These are phyloP conservation scores for Bedellia somnulentella DNA, from an alignment of 2,888 invertebrate genomes.

Conservation along the genomic window DNA sequence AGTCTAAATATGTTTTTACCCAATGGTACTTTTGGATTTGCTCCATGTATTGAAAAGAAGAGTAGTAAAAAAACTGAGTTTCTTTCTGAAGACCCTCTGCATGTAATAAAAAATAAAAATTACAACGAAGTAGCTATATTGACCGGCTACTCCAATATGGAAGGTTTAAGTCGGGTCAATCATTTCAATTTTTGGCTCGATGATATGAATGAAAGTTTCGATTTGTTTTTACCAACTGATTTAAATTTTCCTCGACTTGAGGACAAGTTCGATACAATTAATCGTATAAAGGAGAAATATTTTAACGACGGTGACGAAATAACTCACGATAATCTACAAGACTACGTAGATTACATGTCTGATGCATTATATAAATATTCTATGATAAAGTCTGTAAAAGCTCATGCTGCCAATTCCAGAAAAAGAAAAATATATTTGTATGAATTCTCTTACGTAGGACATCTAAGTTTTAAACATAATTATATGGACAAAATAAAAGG, in stretches of 20 bases:
- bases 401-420: slow-evolving; percentile 22
- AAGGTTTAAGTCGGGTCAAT: slow-evolving; percentile 36
- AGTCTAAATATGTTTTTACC: slow-evolving; percentile 35
- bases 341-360: slow-evolving; percentile 39
- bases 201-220: slow-evolving; percentile 39
- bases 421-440: slow-evolving; percentile 30
- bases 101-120: slow-evolving; percentile 25
- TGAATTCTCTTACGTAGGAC: slow-evolving; percentile 39
- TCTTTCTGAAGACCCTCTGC: slow-evolving; percentile 36
- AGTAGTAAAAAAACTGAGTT: slow-evolving; percentile 25
- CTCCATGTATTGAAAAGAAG: slow-evolving; percentile 38
- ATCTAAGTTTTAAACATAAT: slow-evolving; percentile 28
- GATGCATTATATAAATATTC: slow-evolving; percentile 45
- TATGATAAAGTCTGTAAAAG: slow-evolving; percentile 34
- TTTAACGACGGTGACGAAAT: slow-evolving; percentile 28
- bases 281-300: slow-evolving; percentile 26
- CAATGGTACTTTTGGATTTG: slow-evolving; percentile 45
- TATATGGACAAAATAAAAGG: slow-evolving; percentile 37
- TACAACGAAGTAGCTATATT: slow-evolving; percentile 27
- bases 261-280: slow-evolving; percentile 18
- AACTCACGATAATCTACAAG: slow-evolving; percentile 20
- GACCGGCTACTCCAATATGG: slow-evolving; percentile 42
- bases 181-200: slow-evolving; percentile 33
- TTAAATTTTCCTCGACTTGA: slow-evolving; percentile 22
- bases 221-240: slow-evolving; percentile 37